Conservation (phyloP, 2,113 vertebrate species). For the Lycaon pictus region DNA sequence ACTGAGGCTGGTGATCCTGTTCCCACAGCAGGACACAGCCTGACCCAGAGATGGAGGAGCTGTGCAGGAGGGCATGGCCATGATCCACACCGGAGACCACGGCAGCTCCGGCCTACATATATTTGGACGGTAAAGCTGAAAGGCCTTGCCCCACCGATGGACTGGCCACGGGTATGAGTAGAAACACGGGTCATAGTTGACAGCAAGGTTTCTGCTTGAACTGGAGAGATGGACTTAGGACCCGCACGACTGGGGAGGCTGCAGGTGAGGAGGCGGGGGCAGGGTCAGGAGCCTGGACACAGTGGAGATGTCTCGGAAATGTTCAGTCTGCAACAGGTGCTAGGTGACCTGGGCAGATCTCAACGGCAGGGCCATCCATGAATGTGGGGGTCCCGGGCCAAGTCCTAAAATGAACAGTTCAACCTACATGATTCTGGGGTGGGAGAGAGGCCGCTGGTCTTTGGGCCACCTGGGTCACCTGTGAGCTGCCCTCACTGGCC, state of each 20-base stretch:
- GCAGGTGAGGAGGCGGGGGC: background rate
- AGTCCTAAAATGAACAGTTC: background rate
- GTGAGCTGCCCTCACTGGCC: fast-evolving
- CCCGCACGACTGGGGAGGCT: fast-evolving
- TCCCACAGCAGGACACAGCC: background rate
- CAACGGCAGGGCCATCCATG: too few species aligned
- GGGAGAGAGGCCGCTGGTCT: background rate
- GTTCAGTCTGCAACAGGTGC: fast-evolving
- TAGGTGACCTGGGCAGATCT: background rate
- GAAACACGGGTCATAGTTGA: fast-evolving
- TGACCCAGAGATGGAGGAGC: background rate
- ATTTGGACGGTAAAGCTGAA: background rate
- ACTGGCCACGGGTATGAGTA: too few species aligned
- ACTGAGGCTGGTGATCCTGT: background rate
- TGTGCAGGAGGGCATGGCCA: background rate
- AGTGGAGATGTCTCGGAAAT: fast-evolving
- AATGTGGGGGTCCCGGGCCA: background rate
- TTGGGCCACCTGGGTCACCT: background rate
- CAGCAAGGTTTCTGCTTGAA: background rate
- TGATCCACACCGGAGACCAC: fast-evolving
- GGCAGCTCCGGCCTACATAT: fast-evolving
- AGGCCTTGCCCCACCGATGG: background rate
- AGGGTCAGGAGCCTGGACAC: background rate
- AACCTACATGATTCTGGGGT: too few species aligned
- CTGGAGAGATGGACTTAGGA: background rate